Evolutionary conservation across 2,888 invertebrate species (phyloP), one percentile per base, ranked within the genome.

Genomic region (Tigriopus californicus): DNA sequence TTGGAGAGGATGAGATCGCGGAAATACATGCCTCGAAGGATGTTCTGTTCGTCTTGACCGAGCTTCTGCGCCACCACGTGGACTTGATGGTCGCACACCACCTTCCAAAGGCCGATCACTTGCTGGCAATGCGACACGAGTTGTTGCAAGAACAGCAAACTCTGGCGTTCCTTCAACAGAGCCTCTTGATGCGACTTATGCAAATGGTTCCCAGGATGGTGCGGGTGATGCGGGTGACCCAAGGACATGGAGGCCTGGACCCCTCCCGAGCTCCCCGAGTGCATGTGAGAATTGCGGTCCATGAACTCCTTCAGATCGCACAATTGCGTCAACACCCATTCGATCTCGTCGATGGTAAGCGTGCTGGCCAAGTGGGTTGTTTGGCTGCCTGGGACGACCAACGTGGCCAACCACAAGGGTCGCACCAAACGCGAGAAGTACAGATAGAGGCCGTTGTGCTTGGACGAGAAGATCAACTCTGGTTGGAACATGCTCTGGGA

Each of bases 61-160:
- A 57, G 24, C n/a, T 13, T 20, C 18, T 20, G 13, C 8, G 41
- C 57, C 15, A 90, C 78, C 48, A 83, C 77, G 67, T 87, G 85
- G 69, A 95, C 83, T 69, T 90, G 88, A 71, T 95, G 92, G 67
- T 91, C 89, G 66, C 84, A 85, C 4, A 95, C 74, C 58, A 95
- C 82, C 69, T 85, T 85, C 92, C 95, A 94, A 49, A 98, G 74
- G 15, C 86, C 85, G 54, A 98, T 74, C 65, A 92, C 85, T 75
- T 97, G 58, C 18, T 49, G 24, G 20, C 25, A 24, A 58, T 58
- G 58, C n/a, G 33, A 12, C 12, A 58, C 47, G 13, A 58, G 49
- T 18, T 58, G 49, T 40, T 47, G 46, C 8, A 58, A 15, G 22
- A 46, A 40, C 48, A 58, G 6, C 13, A 58, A 15, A 40, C 47